phyloP scores from a whole-genome alignment of 2,797 vertebrate species.

The Neomorphus geoffroyi region DNA sequence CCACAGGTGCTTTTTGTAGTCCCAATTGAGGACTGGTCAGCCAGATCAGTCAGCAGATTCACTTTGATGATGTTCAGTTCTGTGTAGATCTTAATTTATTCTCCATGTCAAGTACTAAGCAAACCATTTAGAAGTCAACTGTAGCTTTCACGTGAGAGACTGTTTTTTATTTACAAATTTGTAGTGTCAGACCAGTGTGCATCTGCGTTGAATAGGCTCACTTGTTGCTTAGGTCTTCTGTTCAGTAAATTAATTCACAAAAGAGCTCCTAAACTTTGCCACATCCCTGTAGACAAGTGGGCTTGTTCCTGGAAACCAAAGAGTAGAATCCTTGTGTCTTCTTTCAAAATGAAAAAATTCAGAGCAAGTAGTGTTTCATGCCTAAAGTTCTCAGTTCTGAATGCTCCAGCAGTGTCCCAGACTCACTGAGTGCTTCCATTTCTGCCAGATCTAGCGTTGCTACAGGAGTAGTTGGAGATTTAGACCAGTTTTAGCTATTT shows the following conservation, averaged over 20 bases:
- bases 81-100: background rate
- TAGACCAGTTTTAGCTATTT: background rate
- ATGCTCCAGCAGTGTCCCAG: background rate
- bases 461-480: background rate
- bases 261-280: background rate
- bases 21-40: background rate
- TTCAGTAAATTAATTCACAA: background rate
- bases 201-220: background rate
- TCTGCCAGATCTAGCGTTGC: background rate
- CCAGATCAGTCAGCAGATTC: background rate
- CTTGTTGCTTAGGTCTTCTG: background rate
- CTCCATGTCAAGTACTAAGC: too few relatives aligned
- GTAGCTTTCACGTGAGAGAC: background rate
- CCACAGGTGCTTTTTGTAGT: background rate
- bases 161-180: background rate
- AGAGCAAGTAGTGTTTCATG: background rate
- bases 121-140: background rate
- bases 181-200: background rate
- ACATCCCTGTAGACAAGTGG: background rate
- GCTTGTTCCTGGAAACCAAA: background rate
- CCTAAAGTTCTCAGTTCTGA: background rate
- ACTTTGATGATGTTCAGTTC: background rate
- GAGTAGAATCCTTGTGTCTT: background rate
- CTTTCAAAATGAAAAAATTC: background rate
- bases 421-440: rapidly evolving